Conservation (phyloP, 2,888 invertebrate genomes). For the Tenthredo mesomela region DNA sequence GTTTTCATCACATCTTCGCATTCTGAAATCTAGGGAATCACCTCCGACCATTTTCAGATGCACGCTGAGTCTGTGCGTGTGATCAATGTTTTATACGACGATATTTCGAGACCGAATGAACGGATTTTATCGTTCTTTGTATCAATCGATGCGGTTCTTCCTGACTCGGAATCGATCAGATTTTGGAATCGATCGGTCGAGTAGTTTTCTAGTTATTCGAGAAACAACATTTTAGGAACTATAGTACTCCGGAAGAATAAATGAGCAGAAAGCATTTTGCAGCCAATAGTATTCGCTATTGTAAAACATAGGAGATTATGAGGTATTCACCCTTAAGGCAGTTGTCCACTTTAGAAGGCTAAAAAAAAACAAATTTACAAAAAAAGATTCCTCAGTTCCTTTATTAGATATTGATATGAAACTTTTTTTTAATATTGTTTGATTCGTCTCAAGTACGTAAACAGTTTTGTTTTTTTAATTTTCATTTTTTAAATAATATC, state of each 20-base stretch:
- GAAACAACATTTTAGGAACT: neutral
- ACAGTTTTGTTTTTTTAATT: too few relatives aligned
- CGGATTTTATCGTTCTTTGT: neutral
- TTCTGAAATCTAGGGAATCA: neutral
- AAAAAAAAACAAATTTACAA: too few relatives aligned
- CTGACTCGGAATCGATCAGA: neutral
- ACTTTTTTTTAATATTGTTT: too few relatives aligned
- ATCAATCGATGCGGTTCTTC: neutral
- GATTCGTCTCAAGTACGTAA: too few relatives aligned
- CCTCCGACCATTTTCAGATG: neutral
- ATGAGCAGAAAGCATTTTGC: too few relatives aligned
- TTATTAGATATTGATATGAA: too few relatives aligned
- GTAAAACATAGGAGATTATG: too few relatives aligned
- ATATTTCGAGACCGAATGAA: neutral
- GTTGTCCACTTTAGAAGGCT: too few relatives aligned
- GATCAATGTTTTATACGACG: neutral
- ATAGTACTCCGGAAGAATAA: neutral
- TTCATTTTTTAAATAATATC: too few relatives aligned
- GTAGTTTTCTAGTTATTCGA: neutral
- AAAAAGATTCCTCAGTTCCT: too few relatives aligned
- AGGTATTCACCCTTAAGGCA: too few relatives aligned
- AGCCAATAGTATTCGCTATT: too few relatives aligned
- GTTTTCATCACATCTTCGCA: neutral
- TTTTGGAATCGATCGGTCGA: neutral
- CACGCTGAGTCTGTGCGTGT: neutral